phyloP scores from a whole-genome alignment of 2,113 vertebrate species.

The Condylura cristata region DNA sequence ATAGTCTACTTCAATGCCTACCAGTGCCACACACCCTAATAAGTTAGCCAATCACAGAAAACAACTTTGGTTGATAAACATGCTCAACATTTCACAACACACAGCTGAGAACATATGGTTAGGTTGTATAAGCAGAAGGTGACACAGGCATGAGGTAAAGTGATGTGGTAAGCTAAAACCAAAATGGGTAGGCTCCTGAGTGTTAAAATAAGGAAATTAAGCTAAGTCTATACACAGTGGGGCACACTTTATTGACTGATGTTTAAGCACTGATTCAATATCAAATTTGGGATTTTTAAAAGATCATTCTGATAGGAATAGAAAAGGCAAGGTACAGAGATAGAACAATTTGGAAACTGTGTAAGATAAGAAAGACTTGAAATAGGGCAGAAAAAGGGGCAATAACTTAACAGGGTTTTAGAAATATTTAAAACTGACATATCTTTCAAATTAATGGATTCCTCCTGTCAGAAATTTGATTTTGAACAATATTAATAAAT shows the following conservation, averaged over 20 bases:
- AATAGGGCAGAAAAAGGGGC: neutral
- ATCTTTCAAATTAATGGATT: neutral
- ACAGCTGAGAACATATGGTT: neutral
- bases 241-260: neutral
- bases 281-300: constrained; percentile 14
- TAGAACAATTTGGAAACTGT: neutral
- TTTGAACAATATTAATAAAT: neutral
- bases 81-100: neutral
- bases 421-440: neutral
- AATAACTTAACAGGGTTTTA: neutral
- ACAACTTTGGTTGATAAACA: neutral
- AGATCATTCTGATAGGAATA: neutral
- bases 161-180: neutral
- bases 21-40: neutral
- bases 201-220: constrained; percentile 42
- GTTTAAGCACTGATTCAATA: neutral
- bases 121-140: neutral
- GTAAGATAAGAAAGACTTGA: neutral
- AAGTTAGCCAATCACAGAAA: neutral
- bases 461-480: neutral
- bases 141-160: neutral
- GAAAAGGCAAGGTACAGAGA: neutral
- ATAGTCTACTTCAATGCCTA: neutral
- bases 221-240: neutral
- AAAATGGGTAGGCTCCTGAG: neutral